phyloP scores from a whole-genome alignment of 1,140 invertebrate species.

The Thaumatotibia leucotreta region DNA sequence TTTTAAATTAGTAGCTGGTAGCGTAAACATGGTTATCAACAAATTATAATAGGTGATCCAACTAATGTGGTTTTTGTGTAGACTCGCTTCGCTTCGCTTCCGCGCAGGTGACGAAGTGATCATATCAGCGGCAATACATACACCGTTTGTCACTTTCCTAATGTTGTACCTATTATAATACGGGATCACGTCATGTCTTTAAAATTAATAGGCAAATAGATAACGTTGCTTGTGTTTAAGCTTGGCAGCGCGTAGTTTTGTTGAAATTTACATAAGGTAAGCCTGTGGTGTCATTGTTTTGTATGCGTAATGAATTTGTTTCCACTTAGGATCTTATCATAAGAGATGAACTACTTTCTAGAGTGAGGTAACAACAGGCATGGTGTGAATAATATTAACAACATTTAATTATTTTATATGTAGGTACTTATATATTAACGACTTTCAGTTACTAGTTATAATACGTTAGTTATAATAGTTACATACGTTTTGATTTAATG shows the following conservation, averaged over 20 bases:
- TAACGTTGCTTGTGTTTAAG: slow-evolving; percentile 39
- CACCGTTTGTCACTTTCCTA: slow-evolving; percentile 48
- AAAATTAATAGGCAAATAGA: slow-evolving; percentile 51
- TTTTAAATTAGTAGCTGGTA: neutral
- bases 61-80: slow-evolving; percentile 69
- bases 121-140: slow-evolving; percentile 45
- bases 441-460: no score
- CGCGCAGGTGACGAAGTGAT: slow-evolving; percentile 68
- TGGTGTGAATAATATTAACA: neutral
- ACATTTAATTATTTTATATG: no score
- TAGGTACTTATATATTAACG: no score
- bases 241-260: slow-evolving; percentile 39
- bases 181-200: slow-evolving; percentile 33
- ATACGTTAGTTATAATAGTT: no score
- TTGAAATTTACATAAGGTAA: slow-evolving; percentile 49
- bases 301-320: slow-evolving; percentile 34
- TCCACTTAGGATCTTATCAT: slow-evolving; percentile 37
- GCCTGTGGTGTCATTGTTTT: slow-evolving; percentile 22
- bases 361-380: neutral
- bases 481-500: no score
- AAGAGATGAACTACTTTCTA: slow-evolving; percentile 26
- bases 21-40: slow-evolving; percentile 5
- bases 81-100: slow-evolving; percentile 41
- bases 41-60: slow-evolving; percentile 46
- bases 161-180: slow-evolving; percentile 36